Conservation (phyloP, 2,797 vertebrate genomes). For the Muscicapa striata region DNA sequence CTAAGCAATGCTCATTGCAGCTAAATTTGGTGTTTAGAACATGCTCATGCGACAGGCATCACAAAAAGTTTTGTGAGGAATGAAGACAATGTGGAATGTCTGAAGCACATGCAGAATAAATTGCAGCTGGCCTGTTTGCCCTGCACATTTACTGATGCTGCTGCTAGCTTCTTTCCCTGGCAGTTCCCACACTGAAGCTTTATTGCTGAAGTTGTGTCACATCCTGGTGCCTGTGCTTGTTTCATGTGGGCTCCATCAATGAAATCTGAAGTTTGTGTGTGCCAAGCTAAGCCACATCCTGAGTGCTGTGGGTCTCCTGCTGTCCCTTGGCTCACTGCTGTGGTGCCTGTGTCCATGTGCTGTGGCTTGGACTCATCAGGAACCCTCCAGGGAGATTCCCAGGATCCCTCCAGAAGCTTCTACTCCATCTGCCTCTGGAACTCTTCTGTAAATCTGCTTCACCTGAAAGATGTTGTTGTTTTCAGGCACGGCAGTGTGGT, state of each 20-base stretch:
- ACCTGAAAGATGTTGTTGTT: not conserved
- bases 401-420: not conserved
- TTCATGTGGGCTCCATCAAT: not conserved
- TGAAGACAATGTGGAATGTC: slow-evolving; percentile 35
- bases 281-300: not conserved
- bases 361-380: not conserved
- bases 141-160: not conserved
- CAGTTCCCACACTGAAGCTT: not conserved
- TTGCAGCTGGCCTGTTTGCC: slow-evolving; percentile 29
- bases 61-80: slow-evolving; percentile 41
- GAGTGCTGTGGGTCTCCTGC: not conserved
- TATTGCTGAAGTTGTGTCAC: not conserved
- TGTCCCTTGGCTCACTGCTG: not conserved
- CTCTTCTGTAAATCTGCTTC: not conserved
- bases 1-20: not conserved
- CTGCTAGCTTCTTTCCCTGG: not conserved
- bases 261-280: not conserved
- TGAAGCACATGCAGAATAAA: slow-evolving; percentile 39
- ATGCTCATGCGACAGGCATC: not conserved
- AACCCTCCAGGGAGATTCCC: not conserved
- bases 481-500: not conserved
- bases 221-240: not conserved
- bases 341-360: not conserved
- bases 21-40: slow-evolving; percentile 24
- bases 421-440: not conserved